Evolutionary conservation across 2,113 vertebrate genomes (phyloP), one percentile per base, ranked within the genome.

Genomic region (Podarcis muralis): DNA sequence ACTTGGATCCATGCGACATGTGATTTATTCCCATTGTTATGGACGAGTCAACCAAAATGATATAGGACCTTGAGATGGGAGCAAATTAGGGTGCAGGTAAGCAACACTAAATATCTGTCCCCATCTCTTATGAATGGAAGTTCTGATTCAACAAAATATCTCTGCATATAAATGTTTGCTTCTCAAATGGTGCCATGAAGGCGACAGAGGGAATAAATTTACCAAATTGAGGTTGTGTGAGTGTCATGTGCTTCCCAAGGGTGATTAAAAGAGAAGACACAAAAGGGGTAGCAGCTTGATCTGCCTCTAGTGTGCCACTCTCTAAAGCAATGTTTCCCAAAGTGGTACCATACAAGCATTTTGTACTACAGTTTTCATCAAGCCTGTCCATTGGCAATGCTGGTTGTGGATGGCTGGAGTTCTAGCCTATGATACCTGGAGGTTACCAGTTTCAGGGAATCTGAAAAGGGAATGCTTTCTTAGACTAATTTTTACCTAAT

Each of bases 1-100:
- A 89, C 87, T 87, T 90, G 88, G 89, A 93, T 93, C 75, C 88
- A 8, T 93, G 93, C 18, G 87, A 76, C 65, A 75, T 91, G n/a
- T 32, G 90, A n/a, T 72, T 35, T 57, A 83, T 62, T 62, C 57
- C 22, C 90, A 62, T 43, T 90, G 66, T 86, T 89, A n/a, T 84
- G 92, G 90, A 71, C 35, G 94, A 91, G 89, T 74, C 81, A 88
- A 85, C 37, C 2, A 72, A 93, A 93, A 93, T 76, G 37, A 86
- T 1, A 6, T n/a, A 53, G 30, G 62, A n/a, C 65, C 59, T 66
- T 81, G 32, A 57, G n/a, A 40, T 57, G 84, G 6, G 87, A 93
- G 7, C 3, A 93, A 92, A 40, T 43, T 59, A 66, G n/a, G 74
- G 4, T 23, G 30, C 72, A 77, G 62, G 4, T 22, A 35, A 43